A percentile compares a stretch with the other conserved stretches of the same genome.
These are phyloP conservation scores for Diphyllodes magnificus DNA, from an alignment of 2,113 vertebrate genomes.

Conservation along the genomic window DNA sequence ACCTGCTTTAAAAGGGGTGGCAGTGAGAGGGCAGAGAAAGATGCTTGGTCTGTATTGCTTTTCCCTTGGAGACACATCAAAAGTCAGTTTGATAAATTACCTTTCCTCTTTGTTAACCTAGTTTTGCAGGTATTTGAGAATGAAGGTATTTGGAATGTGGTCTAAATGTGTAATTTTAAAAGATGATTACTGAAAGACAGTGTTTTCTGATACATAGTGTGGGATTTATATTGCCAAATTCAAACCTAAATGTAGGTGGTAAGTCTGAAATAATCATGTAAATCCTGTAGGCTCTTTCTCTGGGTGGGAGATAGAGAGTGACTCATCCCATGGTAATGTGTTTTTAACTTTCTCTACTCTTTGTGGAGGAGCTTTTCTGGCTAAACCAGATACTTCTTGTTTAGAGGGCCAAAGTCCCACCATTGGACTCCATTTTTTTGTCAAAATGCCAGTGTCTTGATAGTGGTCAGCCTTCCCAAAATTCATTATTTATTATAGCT, in stretches of 20 bases:
- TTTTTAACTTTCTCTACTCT: background rate
- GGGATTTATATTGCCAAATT: conserved; percentile 22
- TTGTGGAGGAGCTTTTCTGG: background rate
- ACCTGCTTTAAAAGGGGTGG: background rate
- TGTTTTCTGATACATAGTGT: background rate
- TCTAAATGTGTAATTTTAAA: background rate
- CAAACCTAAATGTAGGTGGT: conserved; percentile 18
- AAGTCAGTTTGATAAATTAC: background rate
- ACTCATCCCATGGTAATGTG: background rate
- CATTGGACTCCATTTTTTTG: background rate
- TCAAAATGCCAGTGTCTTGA: background rate
- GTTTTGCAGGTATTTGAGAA: background rate
- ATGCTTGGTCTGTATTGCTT: background rate
- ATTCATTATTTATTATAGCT: background rate
- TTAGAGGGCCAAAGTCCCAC: background rate
- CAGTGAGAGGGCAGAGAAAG: background rate
- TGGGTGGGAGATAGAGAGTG: background rate
- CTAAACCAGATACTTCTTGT: background rate
- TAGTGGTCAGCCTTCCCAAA: background rate
- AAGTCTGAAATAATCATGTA: conserved; percentile 9
- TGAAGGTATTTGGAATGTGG: background rate
- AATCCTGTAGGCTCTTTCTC: background rate
- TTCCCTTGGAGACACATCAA: background rate
- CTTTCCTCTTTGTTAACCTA: background rate
- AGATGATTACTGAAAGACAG: background rate